Percentiles rank a stretch among this genome's conserved stretches.
Conservation (phyloP, 2,888 invertebrate genomes). For the Nomada flava region DNA sequence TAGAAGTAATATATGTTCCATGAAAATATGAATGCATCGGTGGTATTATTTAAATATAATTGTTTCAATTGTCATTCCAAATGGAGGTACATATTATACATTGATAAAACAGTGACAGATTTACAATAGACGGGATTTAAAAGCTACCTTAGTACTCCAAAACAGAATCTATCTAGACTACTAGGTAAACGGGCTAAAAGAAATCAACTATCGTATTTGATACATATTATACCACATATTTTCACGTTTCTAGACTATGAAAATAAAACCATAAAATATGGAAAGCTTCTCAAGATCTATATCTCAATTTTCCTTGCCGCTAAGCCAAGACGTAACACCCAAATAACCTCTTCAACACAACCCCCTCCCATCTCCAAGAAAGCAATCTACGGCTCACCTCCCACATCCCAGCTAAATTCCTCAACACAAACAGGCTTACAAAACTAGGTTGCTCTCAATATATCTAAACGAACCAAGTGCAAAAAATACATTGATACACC, state of each 20-base stretch:
- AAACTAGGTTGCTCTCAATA: constrained; percentile 4
- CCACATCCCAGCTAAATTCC: neutral
- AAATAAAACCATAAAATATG: neutral
- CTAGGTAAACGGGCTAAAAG: no score
- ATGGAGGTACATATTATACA: no score
- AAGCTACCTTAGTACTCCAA: no score
- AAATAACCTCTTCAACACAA: neutral
- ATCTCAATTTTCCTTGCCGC: neutral
- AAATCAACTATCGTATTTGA: no score
- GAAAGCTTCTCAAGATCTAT: neutral
- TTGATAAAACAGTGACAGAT: no score
- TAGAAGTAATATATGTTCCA: neutral
- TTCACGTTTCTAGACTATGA: neutral
- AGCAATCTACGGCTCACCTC: neutral
- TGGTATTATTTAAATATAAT: no score
- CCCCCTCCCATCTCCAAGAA: neutral
- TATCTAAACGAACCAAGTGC: neutral
- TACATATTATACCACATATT: neutral
- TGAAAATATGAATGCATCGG: neutral
- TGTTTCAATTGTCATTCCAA: no score
- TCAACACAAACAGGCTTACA: neutral
- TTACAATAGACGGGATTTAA: no score
- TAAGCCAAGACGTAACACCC: neutral
- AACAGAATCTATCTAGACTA: no score
- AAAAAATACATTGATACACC: constrained; percentile 1